phyloP scores from a whole-genome alignment of 2,888 invertebrate species.

The Adineta ricciae region DNA sequence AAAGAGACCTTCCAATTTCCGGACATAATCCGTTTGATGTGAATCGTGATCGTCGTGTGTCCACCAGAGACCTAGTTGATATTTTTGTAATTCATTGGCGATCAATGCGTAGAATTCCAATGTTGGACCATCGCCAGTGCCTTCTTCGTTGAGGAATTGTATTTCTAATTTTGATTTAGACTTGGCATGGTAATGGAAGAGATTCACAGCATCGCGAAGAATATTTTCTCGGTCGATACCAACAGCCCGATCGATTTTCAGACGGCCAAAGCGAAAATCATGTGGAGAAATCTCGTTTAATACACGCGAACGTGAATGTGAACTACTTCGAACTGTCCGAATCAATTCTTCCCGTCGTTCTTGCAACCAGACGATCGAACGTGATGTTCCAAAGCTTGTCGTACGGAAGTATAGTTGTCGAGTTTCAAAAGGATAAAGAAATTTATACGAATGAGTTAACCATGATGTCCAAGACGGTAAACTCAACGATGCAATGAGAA shows the following conservation, averaged over 20 bases:
- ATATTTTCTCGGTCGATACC: constrained; percentile 70
- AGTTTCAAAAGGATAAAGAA: constrained; percentile 85
- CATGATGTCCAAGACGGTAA: constrained; percentile 86
- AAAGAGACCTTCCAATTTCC: constrained; percentile 74
- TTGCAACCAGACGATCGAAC: constrained; percentile 51
- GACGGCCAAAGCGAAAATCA: constrained; percentile 82
- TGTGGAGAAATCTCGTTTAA: neutral
- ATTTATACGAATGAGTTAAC: constrained; percentile 57
- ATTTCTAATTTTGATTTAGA: constrained; percentile 80
- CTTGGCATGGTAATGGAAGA: constrained; percentile 72
- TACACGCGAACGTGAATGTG: neutral
- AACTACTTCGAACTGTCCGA: neutral
- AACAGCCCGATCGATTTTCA: constrained; percentile 92
- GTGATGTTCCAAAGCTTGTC: constrained; percentile 91
- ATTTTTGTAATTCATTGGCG: constrained; percentile 84
- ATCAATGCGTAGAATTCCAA: constrained; percentile 94
- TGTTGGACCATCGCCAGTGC: constrained; percentile 93
- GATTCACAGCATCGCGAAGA: constrained; percentile 73
- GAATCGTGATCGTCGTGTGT: constrained; percentile 62
- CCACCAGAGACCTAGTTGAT: constrained; percentile 83
- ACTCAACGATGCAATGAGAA: constrained; percentile 82
- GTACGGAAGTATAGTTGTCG: constrained; percentile 88
- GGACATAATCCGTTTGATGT: constrained; percentile 41
- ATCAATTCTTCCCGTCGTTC: constrained; percentile 22
- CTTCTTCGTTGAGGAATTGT: constrained; percentile 88